Conservation (phyloP, 2,797 vertebrate genomes). For the Emydoidea blandingii region DNA sequence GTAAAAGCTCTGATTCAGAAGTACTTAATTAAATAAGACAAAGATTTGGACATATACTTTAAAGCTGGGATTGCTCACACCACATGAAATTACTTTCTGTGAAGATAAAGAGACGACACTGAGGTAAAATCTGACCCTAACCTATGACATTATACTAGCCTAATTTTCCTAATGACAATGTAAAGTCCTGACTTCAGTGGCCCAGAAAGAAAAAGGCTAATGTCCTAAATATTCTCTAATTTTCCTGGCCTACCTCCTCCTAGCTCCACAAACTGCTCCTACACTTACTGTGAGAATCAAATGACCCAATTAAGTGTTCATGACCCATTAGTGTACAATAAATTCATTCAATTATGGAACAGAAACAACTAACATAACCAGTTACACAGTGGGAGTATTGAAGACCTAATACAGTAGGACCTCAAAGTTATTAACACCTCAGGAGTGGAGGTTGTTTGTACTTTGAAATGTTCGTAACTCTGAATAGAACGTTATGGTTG, state of each 20-base stretch:
- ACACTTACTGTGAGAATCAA: fast-evolving
- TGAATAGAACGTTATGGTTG: too few species aligned
- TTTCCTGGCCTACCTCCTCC: background rate
- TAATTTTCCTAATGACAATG: fast-evolving
- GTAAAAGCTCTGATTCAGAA: background rate
- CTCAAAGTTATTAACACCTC: too few species aligned
- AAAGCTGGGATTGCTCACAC: background rate
- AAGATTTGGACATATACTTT: background rate
- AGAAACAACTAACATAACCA: background rate
- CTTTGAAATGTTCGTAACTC: too few species aligned
- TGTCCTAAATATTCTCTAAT: background rate
- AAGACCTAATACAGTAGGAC: background rate
- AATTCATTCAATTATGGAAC: background rate
- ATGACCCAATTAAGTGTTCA: background rate
- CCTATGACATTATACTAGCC: background rate
- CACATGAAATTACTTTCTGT: background rate
- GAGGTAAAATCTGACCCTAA: background rate
- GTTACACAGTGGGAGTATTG: background rate
- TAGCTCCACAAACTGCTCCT: background rate
- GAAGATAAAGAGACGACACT: background rate
- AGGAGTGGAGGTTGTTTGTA: too few species aligned
- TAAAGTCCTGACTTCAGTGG: background rate
- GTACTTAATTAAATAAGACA: background rate
- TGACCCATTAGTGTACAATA: background rate
- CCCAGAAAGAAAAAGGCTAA: background rate